Percentiles rank a stretch among this genome's conserved stretches.
Conservation (phyloP, 2,113 vertebrate genomes). For the Sarotherodon lohbergeri region DNA sequence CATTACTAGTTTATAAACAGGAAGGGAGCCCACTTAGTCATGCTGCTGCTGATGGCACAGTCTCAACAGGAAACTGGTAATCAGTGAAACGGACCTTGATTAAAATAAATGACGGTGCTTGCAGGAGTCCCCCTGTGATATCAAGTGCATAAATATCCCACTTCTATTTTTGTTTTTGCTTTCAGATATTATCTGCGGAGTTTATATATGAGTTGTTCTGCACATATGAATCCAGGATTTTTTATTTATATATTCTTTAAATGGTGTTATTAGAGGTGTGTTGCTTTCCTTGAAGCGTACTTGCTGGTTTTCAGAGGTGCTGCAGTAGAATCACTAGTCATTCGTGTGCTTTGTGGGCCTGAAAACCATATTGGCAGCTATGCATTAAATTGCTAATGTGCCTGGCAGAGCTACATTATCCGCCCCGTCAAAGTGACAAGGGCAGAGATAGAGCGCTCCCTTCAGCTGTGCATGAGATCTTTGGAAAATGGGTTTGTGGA, state of each 20-base stretch:
- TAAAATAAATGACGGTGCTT: constrained; percentile 22
- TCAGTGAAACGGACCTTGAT: constrained; percentile 35
- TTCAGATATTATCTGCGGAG: neutral
- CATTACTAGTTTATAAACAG: constrained; percentile 24
- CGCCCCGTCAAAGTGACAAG: constrained; percentile 44
- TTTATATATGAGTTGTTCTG: neutral
- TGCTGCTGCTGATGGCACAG: constrained; percentile 13
- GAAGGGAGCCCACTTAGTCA: constrained; percentile 31
- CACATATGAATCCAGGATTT: neutral
- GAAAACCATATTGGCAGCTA: constrained; percentile 26
- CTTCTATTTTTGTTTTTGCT: constrained; percentile 7
- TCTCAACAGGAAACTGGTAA: constrained; percentile 33
- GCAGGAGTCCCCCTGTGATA: neutral
- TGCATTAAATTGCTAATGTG: constrained; percentile 58
- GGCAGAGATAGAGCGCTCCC: constrained; percentile 23
- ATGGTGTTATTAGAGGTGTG: neutral
- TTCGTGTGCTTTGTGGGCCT: constrained; percentile 13
- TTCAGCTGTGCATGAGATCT: constrained; percentile 33
- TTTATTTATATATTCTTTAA: neutral
- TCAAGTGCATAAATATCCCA: constrained; percentile 4
- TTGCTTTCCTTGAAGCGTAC: neutral
- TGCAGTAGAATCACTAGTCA: neutral
- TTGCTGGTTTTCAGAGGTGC: neutral
- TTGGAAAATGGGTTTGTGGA: constrained; percentile 45
- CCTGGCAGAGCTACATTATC: constrained; percentile 50